A percentile compares a stretch with the other conserved stretches of the same genome.
These are phyloP conservation scores for Microplitis mediator DNA, from an alignment of 1,140 invertebrate species.

Conservation along the genomic window DNA sequence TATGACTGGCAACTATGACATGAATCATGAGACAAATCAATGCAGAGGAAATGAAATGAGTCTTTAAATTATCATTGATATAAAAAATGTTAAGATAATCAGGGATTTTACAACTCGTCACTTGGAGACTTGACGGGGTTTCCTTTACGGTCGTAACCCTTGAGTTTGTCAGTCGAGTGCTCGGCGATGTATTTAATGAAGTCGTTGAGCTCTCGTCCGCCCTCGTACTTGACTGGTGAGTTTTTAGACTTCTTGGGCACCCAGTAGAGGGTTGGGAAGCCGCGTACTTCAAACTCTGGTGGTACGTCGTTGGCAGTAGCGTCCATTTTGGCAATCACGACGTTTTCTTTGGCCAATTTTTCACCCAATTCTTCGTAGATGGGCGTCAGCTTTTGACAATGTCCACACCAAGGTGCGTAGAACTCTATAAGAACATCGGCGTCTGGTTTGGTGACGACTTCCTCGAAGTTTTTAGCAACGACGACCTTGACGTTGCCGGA, in stretches of 20 bases:
- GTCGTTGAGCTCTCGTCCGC: constrained; percentile 92
- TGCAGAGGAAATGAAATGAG: no score
- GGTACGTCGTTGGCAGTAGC: constrained; percentile 99
- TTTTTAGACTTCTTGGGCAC: constrained; percentile 83
- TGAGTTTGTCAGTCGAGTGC: constrained; percentile 87
- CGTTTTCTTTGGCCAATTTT: constrained; percentile 86
- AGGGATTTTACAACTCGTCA: constrained; percentile 69
- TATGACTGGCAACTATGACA: no score
- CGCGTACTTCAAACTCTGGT: constrained; percentile 87
- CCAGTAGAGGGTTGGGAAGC: constrained; percentile 98
- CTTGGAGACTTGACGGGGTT: constrained; percentile 74
- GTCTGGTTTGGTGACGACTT: constrained; percentile 87
- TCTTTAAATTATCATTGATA: no score
- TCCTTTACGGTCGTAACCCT: constrained; percentile 86
- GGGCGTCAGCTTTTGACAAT: constrained; percentile 95
- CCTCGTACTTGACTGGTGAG: constrained; percentile 90
- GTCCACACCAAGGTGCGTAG: constrained; percentile 99
- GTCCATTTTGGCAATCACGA: constrained; percentile 97
- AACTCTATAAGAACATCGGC: constrained; percentile 97
- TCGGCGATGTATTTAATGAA: constrained; percentile 97
- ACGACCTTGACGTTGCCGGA: constrained; percentile 87
- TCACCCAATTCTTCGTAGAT: constrained; percentile 93
- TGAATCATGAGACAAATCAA: no score
- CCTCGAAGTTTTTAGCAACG: constrained; percentile 96
- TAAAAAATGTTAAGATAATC: no score